Evolutionary conservation across 2,888 invertebrate species (phyloP).

Genomic region (Morinoia aosen): DNA sequence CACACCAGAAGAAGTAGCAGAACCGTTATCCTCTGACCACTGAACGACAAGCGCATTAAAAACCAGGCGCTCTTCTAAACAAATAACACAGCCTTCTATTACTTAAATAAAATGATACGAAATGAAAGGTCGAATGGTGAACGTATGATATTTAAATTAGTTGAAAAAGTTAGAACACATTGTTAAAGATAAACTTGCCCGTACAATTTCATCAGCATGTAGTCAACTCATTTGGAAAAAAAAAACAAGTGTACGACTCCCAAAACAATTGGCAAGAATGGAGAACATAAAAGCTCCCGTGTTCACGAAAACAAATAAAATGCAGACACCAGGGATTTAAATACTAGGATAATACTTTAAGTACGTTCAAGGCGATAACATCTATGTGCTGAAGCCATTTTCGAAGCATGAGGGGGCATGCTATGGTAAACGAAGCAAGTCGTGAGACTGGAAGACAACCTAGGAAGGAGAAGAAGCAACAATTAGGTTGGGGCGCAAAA

Average conservation of each 20-base stretch:
- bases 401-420: background rate
- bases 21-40: background rate
- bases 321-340: background rate
- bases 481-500: background rate
- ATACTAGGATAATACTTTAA: background rate
- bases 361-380: background rate
- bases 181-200: background rate
- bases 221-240: background rate
- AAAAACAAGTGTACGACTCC: background rate
- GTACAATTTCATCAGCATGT: background rate
- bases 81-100: background rate
- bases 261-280: background rate
- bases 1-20: background rate
- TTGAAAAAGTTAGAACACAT: background rate
- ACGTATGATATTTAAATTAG: background rate
- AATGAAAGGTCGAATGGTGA: background rate
- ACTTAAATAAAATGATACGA: background rate
- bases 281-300: background rate
- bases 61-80: background rate
- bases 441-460: background rate
- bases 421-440: background rate
- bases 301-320: background rate
- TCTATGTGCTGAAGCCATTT: background rate
- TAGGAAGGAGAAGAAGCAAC: background rate
- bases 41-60: background rate